Evolutionary conservation across 2,113 vertebrate species (phyloP).

Genomic region (Penelope pileata): DNA sequence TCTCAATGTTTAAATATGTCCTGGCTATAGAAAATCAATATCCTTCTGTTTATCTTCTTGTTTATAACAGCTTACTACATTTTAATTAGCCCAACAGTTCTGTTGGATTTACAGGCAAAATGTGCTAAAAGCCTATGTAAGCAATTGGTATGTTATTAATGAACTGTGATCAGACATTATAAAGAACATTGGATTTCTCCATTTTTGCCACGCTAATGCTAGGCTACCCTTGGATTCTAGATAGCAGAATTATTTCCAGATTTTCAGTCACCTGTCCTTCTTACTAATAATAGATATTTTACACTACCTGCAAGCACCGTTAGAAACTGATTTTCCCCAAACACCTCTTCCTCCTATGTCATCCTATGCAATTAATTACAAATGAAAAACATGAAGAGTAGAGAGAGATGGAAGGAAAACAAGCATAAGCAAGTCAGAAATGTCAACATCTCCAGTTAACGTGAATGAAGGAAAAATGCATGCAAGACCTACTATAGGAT

Average conservation of each 20-base stretch:
- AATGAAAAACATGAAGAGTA: not conserved
- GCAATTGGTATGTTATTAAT: not conserved
- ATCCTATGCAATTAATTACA: not conserved
- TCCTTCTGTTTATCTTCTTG: not conserved
- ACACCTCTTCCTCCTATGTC: not conserved
- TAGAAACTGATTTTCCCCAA: not conserved
- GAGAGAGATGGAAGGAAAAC: not conserved
- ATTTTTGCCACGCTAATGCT: not conserved
- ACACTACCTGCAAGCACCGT: not conserved
- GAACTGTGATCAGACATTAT: not conserved
- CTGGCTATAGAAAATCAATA: not conserved
- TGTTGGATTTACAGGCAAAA: slow-evolving; percentile 3
- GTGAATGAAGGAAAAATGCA: not conserved
- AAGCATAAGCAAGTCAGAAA: not conserved
- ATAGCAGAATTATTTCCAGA: not conserved
- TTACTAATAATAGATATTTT: not conserved
- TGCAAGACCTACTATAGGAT: not conserved
- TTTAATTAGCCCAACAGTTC: slow-evolving; percentile 5
- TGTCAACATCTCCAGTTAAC: not conserved
- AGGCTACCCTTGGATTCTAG: not conserved
- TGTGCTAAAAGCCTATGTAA: not conserved
- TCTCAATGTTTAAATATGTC: not conserved
- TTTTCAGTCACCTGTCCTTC: not conserved
- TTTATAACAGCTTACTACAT: slow-evolving; percentile 10
- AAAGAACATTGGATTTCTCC: not conserved